phyloP scores from a whole-genome alignment of 2,797 vertebrate genomes.

The Lutjanus campechanus region DNA sequence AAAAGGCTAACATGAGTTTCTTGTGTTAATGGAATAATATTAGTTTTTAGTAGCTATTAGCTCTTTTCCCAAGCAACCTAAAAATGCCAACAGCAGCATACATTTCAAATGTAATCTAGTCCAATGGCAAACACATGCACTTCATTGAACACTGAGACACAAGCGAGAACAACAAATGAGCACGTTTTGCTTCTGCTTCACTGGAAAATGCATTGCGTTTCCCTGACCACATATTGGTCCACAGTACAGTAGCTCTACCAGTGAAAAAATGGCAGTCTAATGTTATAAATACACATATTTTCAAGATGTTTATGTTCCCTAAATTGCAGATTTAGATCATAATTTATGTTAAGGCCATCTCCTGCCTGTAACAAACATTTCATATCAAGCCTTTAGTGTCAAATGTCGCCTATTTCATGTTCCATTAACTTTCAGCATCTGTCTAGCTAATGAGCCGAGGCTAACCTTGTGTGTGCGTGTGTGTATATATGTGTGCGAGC shows the following conservation, averaged over 20 bases:
- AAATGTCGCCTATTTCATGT: slow-evolving; percentile 56
- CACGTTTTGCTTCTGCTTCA: slow-evolving; percentile 12
- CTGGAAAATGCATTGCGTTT: slow-evolving; percentile 6
- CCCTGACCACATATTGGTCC: neutral
- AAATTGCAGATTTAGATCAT: neutral
- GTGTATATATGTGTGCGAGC: neutral
- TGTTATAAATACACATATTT: neutral
- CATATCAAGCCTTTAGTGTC: neutral
- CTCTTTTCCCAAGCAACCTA: neutral
- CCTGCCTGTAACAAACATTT: slow-evolving; percentile 5
- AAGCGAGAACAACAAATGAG: slow-evolving; percentile 12
- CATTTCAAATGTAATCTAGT: neutral
- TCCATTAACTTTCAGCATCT: slow-evolving; percentile 57
- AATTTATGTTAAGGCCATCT: neutral
- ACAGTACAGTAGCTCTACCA: neutral
- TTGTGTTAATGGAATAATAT: neutral
- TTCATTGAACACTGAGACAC: slow-evolving; percentile 9
- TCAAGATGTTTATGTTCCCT: neutral
- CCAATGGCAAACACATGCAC: slow-evolving; percentile 4
- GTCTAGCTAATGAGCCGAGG: slow-evolving; percentile 46
- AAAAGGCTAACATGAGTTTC: neutral
- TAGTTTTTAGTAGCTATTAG: neutral
- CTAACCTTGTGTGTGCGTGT: slow-evolving; percentile 13
- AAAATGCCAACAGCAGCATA: neutral
- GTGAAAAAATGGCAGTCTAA: neutral